Evolutionary conservation across 2,797 vertebrate species (phyloP).

Genomic region (Dryobates pubescens): DNA sequence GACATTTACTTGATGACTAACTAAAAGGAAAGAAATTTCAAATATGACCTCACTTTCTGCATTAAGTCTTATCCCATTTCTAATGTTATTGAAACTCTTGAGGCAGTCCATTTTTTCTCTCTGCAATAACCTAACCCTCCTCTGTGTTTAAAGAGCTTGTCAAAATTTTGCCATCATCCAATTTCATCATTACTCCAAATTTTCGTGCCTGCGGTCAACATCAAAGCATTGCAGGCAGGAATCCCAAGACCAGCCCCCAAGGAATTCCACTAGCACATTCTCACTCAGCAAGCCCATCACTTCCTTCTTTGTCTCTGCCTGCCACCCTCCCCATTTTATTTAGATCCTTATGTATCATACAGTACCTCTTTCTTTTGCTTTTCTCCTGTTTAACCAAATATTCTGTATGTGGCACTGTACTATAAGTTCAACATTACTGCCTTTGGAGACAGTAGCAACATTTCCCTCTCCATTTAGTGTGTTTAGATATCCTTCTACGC

Average conservation of each 20-base stretch:
- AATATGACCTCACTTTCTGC: neutral
- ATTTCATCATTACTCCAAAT: neutral
- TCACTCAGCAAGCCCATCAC: neutral
- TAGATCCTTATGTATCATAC: rapidly evolving
- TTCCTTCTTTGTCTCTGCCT: neutral
- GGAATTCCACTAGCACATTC: neutral
- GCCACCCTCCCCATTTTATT: neutral
- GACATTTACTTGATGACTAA: neutral
- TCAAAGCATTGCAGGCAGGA: neutral
- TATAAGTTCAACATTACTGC: neutral
- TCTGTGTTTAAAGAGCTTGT: neutral
- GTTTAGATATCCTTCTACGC: neutral
- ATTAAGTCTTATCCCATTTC: neutral
- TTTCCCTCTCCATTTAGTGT: neutral
- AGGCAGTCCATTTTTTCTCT: neutral
- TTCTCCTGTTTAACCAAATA: neutral
- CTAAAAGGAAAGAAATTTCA: neutral
- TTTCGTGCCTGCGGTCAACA: neutral
- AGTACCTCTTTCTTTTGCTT: neutral
- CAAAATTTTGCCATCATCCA: neutral
- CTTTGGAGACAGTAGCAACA: neutral
- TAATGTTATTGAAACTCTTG: neutral
- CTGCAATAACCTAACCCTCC: neutral
- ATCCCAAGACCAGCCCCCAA: neutral
- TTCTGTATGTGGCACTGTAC: neutral